phyloP scores from a whole-genome alignment of 1,140 invertebrate genomes.

The Atta colombica region DNA sequence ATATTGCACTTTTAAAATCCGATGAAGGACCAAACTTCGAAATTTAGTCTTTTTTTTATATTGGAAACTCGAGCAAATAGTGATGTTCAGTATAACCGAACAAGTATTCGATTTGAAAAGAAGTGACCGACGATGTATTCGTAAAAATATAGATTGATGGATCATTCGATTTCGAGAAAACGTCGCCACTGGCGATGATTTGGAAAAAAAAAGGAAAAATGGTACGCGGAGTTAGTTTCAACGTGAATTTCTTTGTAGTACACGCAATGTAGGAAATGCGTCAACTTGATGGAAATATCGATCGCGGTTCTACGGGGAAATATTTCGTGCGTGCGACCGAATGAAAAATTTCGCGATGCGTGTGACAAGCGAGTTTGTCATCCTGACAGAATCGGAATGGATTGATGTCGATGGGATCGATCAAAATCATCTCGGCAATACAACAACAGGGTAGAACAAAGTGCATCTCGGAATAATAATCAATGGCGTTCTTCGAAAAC shows the following conservation, averaged over 20 bases:
- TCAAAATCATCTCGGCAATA: constrained; percentile 14
- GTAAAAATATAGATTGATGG: constrained; percentile 20
- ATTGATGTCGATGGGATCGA: constrained; percentile 11
- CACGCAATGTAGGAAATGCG: constrained; percentile 21
- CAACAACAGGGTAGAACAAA: background rate
- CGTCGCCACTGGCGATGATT: background rate
- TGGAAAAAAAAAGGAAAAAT: background rate
- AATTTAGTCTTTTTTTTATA: background rate
- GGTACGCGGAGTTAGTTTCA: background rate
- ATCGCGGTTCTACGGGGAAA: constrained; percentile 26
- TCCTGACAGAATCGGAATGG: background rate
- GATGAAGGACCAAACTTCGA: background rate
- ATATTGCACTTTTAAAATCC: background rate
- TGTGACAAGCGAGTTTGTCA: constrained; percentile 3
- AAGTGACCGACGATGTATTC: background rate
- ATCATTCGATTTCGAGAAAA: background rate
- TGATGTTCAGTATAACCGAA: background rate
- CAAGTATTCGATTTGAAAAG: constrained; percentile 2
- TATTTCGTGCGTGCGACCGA: constrained; percentile 21
- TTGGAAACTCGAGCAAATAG: background rate
- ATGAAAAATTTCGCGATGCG: constrained; percentile 26
- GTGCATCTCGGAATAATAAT: background rate
- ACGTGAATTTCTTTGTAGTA: background rate
- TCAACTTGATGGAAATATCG: constrained; percentile 49
- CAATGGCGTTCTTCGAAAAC: background rate